These are phyloP conservation scores for Trachemys scripta DNA, from an alignment of 2,113 vertebrate species.

Conservation along the genomic window DNA sequence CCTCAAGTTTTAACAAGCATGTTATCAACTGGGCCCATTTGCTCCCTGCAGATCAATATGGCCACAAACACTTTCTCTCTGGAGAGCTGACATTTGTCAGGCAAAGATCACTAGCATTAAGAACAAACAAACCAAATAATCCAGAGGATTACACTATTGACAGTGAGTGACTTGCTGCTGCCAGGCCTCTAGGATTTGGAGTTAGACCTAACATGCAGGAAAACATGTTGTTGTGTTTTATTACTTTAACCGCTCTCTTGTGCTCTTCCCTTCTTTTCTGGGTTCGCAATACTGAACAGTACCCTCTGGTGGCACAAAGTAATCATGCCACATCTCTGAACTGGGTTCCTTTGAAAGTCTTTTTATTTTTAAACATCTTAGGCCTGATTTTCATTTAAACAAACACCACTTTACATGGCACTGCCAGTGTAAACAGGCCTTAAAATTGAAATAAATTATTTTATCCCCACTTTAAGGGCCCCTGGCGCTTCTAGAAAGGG, in stretches of 20 bases:
- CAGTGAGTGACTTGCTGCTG: background rate
- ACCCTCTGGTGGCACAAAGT: background rate
- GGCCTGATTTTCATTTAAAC: too few relatives aligned
- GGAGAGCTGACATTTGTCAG: background rate
- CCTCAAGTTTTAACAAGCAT: background rate
- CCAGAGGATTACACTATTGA: background rate
- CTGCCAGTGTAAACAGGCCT: background rate
- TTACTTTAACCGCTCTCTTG: background rate
- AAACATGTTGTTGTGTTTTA: background rate
- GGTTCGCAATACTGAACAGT: background rate
- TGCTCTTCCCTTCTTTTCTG: background rate
- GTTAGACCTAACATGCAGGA: background rate
- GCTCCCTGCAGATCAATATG: background rate
- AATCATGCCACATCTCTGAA: background rate
- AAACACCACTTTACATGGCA: background rate
- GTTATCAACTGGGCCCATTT: too few relatives aligned
- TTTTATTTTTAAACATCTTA: too few relatives aligned
- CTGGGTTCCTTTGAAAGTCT: background rate
- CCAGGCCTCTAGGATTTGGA: background rate
- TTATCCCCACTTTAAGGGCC: too few relatives aligned
- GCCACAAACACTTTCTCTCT: background rate
- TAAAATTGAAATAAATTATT: background rate
- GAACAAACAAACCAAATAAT: background rate
- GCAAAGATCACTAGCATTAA: background rate
- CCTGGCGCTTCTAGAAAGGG: background rate